phyloP scores from a whole-genome alignment of 2,113 vertebrate genomes.

The Sclerurus mexicanus region DNA sequence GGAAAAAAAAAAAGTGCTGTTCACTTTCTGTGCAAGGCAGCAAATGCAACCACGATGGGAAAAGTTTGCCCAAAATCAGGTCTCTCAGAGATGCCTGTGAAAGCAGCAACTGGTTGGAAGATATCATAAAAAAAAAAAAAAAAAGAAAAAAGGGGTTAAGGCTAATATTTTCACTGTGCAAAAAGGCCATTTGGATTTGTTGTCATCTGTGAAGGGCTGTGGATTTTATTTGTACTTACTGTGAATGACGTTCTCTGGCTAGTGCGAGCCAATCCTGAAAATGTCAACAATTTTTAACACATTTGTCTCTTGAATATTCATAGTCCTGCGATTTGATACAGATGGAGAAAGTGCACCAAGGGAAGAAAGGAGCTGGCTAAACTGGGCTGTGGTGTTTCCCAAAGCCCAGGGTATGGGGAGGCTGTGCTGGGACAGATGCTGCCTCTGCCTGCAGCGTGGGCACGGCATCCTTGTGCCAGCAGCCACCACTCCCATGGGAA shows the following conservation, averaged over 20 bases:
- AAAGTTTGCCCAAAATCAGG: neutral
- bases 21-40: neutral
- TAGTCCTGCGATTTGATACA: neutral
- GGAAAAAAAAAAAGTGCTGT: neutral
- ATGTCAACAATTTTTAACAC: slow-evolving; percentile 46
- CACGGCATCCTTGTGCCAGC: neutral
- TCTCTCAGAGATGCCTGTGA: neutral
- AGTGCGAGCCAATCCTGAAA: neutral
- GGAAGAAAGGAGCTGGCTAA: neutral
- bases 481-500: neutral
- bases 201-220: slow-evolving; percentile 45
- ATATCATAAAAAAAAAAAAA: neutral
- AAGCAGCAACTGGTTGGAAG: slow-evolving; percentile 53
- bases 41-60: accelerated
- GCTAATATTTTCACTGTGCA: slow-evolving; percentile 51
- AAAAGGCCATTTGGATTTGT: slow-evolving; percentile 57
- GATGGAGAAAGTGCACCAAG: neutral
- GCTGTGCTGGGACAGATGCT: neutral
- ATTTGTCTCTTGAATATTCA: slow-evolving; percentile 49
- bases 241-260: slow-evolving; percentile 40
- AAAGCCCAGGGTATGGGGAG: neutral
- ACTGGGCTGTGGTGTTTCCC: neutral
- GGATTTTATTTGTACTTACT: slow-evolving; percentile 33
- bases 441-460: neutral
- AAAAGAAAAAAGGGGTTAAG: slow-evolving; percentile 11